A percentile compares a stretch with the other conserved stretches of the same genome.
phyloP scores from a whole-genome alignment of 2,888 invertebrate genomes.

The Tiliacea citrago region DNA sequence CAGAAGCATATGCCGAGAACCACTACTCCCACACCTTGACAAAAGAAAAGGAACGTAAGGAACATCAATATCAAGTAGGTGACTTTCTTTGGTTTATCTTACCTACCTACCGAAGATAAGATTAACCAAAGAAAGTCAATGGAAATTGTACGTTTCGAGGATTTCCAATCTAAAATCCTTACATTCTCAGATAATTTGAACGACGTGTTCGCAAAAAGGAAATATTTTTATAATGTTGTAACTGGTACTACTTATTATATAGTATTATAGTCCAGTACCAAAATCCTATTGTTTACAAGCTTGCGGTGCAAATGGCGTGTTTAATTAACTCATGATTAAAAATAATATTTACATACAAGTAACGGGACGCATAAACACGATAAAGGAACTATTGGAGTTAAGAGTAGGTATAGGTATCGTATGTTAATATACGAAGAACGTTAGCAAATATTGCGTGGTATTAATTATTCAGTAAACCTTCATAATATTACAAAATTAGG shows the following conservation, averaged over 20 bases:
- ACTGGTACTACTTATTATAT: neutral
- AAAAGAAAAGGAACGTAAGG: neutral
- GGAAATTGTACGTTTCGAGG: neutral
- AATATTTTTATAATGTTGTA: constrained; percentile 2
- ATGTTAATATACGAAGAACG: neutral
- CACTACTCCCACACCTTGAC: constrained; percentile 93
- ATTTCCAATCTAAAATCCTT: constrained; percentile 3
- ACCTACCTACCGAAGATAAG: neutral
- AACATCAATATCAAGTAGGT: neutral
- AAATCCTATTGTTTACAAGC: constrained; percentile 5
- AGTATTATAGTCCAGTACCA: constrained; percentile 8
- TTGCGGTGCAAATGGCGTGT: neutral
- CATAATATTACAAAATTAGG: constrained; percentile 2
- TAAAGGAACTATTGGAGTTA: neutral
- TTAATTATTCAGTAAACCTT: constrained; percentile 8
- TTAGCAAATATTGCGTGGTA: constrained; percentile 12
- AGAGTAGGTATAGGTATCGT: neutral
- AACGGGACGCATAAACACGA: neutral
- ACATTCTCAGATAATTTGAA: constrained; percentile 4
- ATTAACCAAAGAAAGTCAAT: neutral
- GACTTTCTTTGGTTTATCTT: neutral
- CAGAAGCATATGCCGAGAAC: constrained; percentile 97
- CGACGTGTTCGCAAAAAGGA: constrained; percentile 10
- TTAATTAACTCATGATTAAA: constrained; percentile 9
- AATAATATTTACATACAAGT: neutral